Evolutionary conservation across 2,113 vertebrate genomes (phyloP), one percentile per base, ranked within the genome.

Genomic region (Takifugu flavidus): DNA sequence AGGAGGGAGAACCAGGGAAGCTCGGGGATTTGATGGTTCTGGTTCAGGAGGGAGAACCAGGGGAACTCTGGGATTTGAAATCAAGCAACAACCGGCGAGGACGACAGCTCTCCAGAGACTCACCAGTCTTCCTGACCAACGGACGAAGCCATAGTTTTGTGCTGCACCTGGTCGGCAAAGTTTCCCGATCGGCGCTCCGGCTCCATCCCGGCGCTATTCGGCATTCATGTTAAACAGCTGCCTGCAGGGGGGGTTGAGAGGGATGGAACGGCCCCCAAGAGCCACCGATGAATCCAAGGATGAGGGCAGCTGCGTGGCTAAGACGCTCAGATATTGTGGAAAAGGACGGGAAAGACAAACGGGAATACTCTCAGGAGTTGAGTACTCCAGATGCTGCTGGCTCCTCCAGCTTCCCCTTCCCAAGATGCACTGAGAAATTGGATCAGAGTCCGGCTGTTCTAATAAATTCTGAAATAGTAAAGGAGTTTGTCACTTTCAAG

Each of bases 71-170:
- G 63, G 51, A 59, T 73, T 70, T 70, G 73, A 79, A 83, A 76
- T 62, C 70, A 72, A 77, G 70, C 81, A 83, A 77, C 62, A 81
- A 78, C 74, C 66, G 63, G 59, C 75, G 56, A 69, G 67, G 46
- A 20, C 42, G 60, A 79, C 69, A 53, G 65, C 75, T 76, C 70
- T 52, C 12, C 49, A 11, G 62, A 81, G 72, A 72, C 58, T 65
- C 11, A 29, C 31, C 59, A 62, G 65, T 72, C 51, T 65, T 49
- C 44, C n/a, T 29, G 29, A 25, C 6, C 49, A 3, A 0, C 47
- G 27, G 53, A 46, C 15, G 25, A 29, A 44, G 59, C 4, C 55
- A 49, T 49, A 39, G 49, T 60, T 71, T 69, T 67, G 61, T 77
- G 81, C 70, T 46, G 50, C 3, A 0, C 55, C 53, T 43, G 62